A percentile compares a stretch with the other conserved stretches of the same genome.
Conservation (phyloP, 2,888 invertebrate genomes). For the Leptinotarsa peninsularis region DNA sequence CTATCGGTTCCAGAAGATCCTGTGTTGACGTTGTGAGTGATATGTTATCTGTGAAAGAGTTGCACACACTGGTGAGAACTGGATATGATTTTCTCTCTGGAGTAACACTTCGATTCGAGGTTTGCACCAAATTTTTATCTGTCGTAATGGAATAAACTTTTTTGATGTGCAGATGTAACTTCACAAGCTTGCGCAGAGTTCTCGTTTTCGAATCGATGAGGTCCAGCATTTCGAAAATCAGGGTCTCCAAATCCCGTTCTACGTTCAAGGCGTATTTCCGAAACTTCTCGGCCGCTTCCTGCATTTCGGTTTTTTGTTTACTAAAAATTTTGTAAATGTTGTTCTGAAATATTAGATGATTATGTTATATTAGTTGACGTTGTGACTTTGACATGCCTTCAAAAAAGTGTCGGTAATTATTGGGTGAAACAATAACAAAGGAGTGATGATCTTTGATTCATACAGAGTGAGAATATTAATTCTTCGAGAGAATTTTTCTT, state of each 20-base stretch:
- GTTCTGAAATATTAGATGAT: slow-evolving; percentile 2
- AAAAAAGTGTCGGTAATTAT: neutral
- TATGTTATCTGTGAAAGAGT: slow-evolving; percentile 16
- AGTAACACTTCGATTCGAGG: neutral
- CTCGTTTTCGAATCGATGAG: slow-evolving; percentile 45
- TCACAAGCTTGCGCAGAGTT: slow-evolving; percentile 43
- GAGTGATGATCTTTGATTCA: neutral
- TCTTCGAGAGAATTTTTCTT: no score
- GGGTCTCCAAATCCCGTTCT: slow-evolving; percentile 44
- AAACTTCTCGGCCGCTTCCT: slow-evolving; percentile 43
- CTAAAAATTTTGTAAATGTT: slow-evolving; percentile 21
- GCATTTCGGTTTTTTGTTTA: slow-evolving; percentile 23
- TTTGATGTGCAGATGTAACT: slow-evolving; percentile 45
- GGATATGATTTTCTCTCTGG: slow-evolving; percentile 6
- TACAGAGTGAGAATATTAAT: no score
- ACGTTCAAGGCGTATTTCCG: slow-evolving; percentile 42
- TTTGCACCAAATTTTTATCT: neutral
- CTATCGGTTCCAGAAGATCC: neutral
- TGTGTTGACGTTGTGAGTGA: slow-evolving; percentile 13
- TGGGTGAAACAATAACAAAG: neutral
- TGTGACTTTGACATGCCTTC: slow-evolving; percentile 2
- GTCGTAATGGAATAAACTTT: slow-evolving; percentile 23
- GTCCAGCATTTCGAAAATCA: slow-evolving; percentile 45
- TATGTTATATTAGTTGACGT: slow-evolving; percentile 3
- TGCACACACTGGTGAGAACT: slow-evolving; percentile 14